Conservation (phyloP, 2,113 vertebrate genomes). For the Ptyas mucosa region DNA sequence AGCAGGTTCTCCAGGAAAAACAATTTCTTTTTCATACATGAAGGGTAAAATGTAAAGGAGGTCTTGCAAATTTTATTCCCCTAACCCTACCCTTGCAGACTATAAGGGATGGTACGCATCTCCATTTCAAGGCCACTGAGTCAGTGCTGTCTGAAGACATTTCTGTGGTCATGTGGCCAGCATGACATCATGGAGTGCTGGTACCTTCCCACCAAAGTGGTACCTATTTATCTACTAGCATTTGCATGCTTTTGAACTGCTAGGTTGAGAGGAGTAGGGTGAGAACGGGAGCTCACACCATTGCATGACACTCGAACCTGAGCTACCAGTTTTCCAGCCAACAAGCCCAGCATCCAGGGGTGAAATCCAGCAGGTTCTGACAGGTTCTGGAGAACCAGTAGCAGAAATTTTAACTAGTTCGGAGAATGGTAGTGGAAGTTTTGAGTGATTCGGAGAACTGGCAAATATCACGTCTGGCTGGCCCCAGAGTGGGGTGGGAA, state of each 20-base stretch:
- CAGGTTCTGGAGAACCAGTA: too few relatives aligned
- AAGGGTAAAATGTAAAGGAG: neutral
- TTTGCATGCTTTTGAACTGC: neutral
- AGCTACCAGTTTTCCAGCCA: neutral
- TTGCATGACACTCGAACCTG: neutral
- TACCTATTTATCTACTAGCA: neutral
- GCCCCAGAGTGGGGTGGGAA: too few relatives aligned
- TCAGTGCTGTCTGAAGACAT: neutral
- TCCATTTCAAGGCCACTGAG: neutral
- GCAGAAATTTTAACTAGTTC: too few relatives aligned
- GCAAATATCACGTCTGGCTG: too few relatives aligned
- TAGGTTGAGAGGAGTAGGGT: neutral
- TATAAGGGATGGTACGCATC: neutral
- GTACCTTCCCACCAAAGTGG: neutral
- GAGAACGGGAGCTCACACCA: neutral
- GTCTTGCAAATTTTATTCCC: neutral
- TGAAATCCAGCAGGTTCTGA: too few relatives aligned
- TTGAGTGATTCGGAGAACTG: too few relatives aligned
- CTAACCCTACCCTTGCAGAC: neutral
- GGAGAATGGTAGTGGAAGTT: too few relatives aligned
- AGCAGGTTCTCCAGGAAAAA: neutral
- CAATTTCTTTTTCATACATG: neutral
- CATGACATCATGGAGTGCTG: neutral
- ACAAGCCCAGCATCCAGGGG: neutral
- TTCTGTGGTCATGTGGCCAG: neutral